Conservation (phyloP, 2,797 vertebrate species). For the Protosalanx chinensis region DNA sequence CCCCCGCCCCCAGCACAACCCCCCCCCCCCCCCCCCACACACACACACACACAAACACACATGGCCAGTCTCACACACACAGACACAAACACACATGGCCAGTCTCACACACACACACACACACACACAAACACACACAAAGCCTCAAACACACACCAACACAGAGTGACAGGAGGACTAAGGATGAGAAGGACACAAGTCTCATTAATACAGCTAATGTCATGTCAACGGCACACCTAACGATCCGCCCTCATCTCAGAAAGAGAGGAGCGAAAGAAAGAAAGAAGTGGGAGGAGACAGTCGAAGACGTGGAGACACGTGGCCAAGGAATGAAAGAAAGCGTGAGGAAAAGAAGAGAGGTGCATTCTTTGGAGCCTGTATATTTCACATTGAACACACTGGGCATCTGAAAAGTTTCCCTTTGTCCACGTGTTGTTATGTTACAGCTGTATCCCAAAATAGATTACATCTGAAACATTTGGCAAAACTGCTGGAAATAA, state of each 20-base stretch:
- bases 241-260: conserved; percentile 33
- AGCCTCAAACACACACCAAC: conserved; percentile 1
- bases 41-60: background rate
- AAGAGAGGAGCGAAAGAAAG: conserved; percentile 6
- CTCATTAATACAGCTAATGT: conserved; percentile 55
- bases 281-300: background rate
- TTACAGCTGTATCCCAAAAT: too few relatives aligned
- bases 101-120: conserved; percentile 3
- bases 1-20: too few relatives aligned
- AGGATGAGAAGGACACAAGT: conserved; percentile 50
- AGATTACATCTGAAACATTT: too few relatives aligned
- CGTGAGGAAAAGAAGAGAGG: background rate
- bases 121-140: too few relatives aligned
- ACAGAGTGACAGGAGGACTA: conserved; percentile 29
- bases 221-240: conserved; percentile 50
- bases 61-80: conserved; percentile 26
- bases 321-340: too few relatives aligned
- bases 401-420: too few relatives aligned
- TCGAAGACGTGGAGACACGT: background rate
- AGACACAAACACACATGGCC: too few relatives aligned
- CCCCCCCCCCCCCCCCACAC: background rate
- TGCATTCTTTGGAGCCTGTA: too few relatives aligned
- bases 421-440: too few relatives aligned
- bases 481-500: too few relatives aligned
- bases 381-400: background rate